phyloP scores from a whole-genome alignment of 2,888 invertebrate species.

The Heliconius erato region DNA sequence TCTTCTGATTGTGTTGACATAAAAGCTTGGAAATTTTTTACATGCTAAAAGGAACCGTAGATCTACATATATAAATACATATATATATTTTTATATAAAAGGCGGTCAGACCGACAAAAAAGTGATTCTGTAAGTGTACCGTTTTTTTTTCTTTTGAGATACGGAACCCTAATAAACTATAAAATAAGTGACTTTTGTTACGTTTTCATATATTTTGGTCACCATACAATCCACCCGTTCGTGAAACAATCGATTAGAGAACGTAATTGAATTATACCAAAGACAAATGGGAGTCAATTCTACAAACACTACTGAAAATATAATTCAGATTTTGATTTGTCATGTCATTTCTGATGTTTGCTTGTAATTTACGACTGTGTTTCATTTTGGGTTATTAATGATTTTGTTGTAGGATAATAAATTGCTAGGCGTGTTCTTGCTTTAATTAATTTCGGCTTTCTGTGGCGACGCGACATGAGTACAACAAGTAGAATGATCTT shows the following conservation, averaged over 20 bases:
- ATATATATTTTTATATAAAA: too few species aligned
- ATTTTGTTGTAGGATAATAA: conserved; percentile 16
- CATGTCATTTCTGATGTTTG: conserved; percentile 11
- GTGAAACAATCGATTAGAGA: conserved; percentile 68
- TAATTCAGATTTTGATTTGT: conserved; percentile 19
- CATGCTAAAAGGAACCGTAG: too few species aligned
- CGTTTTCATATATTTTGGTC: conserved; percentile 43
- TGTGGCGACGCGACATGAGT: conserved; percentile 9
- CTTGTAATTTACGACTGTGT: conserved; percentile 12
- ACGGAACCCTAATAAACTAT: too few species aligned
- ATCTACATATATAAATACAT: too few species aligned
- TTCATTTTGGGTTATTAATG: conserved; percentile 20
- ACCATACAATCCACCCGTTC: conserved; percentile 56
- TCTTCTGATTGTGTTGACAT: too few species aligned
- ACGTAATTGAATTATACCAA: conserved; percentile 59
- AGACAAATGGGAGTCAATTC: background rate
- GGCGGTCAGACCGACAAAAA: too few species aligned
- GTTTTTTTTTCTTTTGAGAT: too few species aligned
- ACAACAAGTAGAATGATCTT: background rate
- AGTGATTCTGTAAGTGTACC: too few species aligned
- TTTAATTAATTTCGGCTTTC: conserved; percentile 17
- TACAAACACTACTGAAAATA: background rate
- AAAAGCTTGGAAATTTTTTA: too few species aligned
- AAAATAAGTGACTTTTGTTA: too few species aligned
- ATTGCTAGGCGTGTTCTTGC: conserved; percentile 15